phyloP scores from a whole-genome alignment of 1,140 invertebrate species.

The Aphelenchoides fujianensis region DNA sequence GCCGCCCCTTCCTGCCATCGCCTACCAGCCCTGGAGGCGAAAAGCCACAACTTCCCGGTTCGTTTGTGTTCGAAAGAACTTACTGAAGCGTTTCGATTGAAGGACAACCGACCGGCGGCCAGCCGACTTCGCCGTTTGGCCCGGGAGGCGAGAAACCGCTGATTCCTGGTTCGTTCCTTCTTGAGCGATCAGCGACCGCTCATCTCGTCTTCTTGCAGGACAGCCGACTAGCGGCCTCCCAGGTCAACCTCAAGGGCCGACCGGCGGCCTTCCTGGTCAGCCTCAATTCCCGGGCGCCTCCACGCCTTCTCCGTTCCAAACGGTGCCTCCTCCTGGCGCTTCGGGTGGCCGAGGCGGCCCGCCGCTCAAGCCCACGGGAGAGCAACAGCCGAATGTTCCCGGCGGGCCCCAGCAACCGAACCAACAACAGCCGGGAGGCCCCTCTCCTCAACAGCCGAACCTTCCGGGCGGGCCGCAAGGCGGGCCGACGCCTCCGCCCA shows the following conservation, averaged over 20 bases:
- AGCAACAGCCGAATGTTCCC: slow-evolving; percentile 21
- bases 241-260: slow-evolving; percentile 20
- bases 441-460: background rate
- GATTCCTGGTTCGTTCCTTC: no score
- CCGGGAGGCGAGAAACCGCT: no score
- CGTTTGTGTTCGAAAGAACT: no score
- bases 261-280: background rate
- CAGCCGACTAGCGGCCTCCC: no score
- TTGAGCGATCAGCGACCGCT: no score
- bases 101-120: no score
- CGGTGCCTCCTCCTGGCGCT: background rate
- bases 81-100: no score
- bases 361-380: background rate
- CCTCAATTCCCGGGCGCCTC: background rate
- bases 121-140: background rate
- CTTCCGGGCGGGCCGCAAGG: slow-evolving; percentile 21
- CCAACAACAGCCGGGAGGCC: background rate
- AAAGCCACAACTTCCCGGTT: no score
- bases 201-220: no score
- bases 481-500: background rate
- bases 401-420: background rate
- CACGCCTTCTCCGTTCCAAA: background rate
- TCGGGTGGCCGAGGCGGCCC: background rate
- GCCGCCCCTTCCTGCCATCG: no score
- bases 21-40: no score